Evolutionary conservation across 2,888 invertebrate genomes (phyloP).

Genomic region (Metalampra italica): DNA sequence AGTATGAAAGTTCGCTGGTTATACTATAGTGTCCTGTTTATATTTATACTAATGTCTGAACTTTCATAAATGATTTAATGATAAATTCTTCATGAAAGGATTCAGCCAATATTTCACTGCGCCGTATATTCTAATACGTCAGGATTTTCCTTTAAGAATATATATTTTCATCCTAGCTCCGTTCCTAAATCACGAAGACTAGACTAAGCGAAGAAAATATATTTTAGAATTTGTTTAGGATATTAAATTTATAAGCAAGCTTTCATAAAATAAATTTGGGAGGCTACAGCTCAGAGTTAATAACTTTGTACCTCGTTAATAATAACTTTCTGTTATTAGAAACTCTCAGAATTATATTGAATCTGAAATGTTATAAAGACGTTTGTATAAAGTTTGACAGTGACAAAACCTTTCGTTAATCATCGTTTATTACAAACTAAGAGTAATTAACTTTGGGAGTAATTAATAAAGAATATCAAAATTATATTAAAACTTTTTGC

Average conservation of each 20-base stretch:
- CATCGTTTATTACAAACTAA: too few relatives aligned
- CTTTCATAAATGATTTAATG: background rate
- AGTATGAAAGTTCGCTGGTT: too few relatives aligned
- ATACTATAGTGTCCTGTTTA: too few relatives aligned
- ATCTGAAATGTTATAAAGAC: too few relatives aligned
- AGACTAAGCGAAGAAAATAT: background rate
- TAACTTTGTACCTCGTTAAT: background rate
- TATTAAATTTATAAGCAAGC: background rate
- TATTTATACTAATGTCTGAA: too few relatives aligned
- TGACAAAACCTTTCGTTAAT: too few relatives aligned
- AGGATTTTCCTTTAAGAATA: background rate
- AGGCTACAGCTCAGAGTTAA: background rate
- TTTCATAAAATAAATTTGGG: too few relatives aligned
- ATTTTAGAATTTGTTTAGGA: constrained; percentile 1
- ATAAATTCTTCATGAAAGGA: background rate
- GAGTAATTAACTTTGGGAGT: too few relatives aligned
- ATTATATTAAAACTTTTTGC: too few relatives aligned
- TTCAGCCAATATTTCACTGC: background rate
- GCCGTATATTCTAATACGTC: background rate
- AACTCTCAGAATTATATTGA: too few relatives aligned
- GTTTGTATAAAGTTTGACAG: too few relatives aligned
- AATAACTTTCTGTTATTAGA: background rate
- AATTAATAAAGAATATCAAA: too few relatives aligned
- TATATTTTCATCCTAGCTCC: background rate
- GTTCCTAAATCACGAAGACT: background rate